Evolutionary conservation across 2,113 vertebrate genomes (phyloP).

Genomic region (Pachyramphus minor): DNA sequence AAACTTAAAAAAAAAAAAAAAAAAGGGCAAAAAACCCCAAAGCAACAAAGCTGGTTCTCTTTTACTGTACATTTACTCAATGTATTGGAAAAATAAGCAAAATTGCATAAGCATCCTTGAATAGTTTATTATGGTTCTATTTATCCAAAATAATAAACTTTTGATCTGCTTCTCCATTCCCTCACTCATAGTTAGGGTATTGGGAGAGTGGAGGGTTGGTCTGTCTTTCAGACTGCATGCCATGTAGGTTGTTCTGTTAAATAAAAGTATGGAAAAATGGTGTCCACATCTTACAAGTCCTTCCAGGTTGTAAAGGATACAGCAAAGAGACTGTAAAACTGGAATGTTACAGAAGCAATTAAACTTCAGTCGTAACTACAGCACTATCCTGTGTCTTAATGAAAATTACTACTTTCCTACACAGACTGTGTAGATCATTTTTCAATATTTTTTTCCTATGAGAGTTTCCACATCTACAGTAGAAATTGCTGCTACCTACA

Average conservation of each 20-base stretch:
- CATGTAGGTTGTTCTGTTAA: background rate
- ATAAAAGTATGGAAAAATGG: background rate
- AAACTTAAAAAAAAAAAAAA: background rate
- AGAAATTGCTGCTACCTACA: background rate
- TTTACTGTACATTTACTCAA: background rate
- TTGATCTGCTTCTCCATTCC: background rate
- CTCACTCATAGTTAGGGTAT: background rate
- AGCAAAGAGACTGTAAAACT: background rate
- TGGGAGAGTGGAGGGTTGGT: background rate
- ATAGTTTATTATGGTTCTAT: background rate
- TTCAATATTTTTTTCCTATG: background rate
- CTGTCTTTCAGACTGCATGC: background rate
- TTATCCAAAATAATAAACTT: background rate
- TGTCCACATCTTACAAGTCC: background rate
- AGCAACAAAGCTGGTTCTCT: background rate
- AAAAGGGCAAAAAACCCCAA: background rate
- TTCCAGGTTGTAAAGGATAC: background rate
- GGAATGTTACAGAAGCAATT: background rate
- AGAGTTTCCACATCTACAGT: background rate
- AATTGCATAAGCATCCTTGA: background rate
- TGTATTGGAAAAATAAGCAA: background rate
- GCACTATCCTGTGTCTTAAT: background rate
- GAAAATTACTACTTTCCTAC: background rate
- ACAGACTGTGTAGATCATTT: background rate
- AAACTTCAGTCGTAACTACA: background rate